Percentiles rank a stretch among this genome's conserved stretches.
These are phyloP conservation scores for Okapia johnstoni DNA, from an alignment of 2,113 vertebrate species.

Conservation along the genomic window DNA sequence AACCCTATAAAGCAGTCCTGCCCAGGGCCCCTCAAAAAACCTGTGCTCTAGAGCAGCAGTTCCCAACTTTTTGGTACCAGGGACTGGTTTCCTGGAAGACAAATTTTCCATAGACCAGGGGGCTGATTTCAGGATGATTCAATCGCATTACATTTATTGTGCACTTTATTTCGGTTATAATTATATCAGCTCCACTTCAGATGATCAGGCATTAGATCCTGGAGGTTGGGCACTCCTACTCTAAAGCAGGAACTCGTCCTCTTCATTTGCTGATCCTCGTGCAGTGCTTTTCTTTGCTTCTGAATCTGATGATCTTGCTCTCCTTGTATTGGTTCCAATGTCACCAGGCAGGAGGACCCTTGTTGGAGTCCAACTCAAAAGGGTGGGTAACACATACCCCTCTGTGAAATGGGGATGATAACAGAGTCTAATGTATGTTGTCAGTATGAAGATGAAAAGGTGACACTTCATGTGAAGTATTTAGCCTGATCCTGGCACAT, in stretches of 20 bases:
- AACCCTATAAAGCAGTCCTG: no score
- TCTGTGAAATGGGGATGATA: not conserved
- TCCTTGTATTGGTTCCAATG: accelerated
- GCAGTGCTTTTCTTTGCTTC: not conserved
- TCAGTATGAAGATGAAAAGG: not conserved
- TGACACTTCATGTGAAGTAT: not conserved
- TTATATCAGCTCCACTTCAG: not conserved
- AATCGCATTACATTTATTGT: not conserved
- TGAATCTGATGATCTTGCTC: not conserved
- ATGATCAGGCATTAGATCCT: not conserved
- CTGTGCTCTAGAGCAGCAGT: not conserved
- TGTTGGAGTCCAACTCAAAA: not conserved
- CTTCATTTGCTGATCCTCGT: not conserved
- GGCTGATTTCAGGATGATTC: not conserved
- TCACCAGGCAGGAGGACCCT: not conserved
- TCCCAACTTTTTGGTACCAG: not conserved
- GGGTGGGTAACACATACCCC: not conserved
- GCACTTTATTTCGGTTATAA: not conserved
- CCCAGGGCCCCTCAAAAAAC: accelerated
- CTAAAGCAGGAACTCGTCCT: accelerated
- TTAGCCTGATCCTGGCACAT: not conserved
- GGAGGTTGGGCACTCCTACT: no score
- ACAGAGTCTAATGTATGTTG: not conserved
- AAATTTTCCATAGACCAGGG: not conserved
- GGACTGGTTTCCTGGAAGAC: not conserved